These are phyloP conservation scores for Gallinago undulata DNA, from an alignment of 2,113 vertebrate species.

Conservation along the genomic window DNA sequence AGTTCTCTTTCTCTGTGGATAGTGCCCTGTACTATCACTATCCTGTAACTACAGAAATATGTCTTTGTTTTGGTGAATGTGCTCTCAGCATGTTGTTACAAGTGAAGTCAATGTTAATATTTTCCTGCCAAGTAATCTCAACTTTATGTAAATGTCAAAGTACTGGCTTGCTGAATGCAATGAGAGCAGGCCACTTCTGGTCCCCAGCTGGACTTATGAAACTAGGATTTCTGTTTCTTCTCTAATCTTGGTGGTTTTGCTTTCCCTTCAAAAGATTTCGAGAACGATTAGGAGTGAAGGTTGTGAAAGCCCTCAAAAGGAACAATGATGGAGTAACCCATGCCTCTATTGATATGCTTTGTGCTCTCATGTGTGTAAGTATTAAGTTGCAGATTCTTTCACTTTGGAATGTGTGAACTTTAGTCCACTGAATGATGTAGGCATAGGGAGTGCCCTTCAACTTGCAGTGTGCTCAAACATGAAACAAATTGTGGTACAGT, in stretches of 20 bases:
- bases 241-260: not conserved
- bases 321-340: constrained; percentile 95
- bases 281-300: constrained; percentile 95
- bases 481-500: not conserved
- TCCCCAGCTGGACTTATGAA: not conserved
- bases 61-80: not conserved
- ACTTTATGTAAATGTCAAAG: not conserved
- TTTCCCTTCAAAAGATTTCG: constrained; percentile 84
- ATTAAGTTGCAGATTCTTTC: not conserved
- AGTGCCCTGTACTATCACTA: not conserved
- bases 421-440: not conserved
- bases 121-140: not conserved
- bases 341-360: constrained; percentile 97
- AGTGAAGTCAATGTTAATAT: not conserved
- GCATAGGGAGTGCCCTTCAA: not conserved
- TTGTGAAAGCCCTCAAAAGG: constrained; percentile 96
- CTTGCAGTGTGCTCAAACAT: not conserved
- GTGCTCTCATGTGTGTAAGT: constrained; percentile 99
- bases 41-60: not conserved
- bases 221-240: not conserved
- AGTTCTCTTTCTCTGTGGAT: not conserved
- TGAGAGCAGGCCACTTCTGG: not conserved
- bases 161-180: not conserved
- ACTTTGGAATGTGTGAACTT: not conserved
- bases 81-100: not conserved